phyloP scores from a whole-genome alignment of 2,797 vertebrate genomes.

The Columba guinea region DNA sequence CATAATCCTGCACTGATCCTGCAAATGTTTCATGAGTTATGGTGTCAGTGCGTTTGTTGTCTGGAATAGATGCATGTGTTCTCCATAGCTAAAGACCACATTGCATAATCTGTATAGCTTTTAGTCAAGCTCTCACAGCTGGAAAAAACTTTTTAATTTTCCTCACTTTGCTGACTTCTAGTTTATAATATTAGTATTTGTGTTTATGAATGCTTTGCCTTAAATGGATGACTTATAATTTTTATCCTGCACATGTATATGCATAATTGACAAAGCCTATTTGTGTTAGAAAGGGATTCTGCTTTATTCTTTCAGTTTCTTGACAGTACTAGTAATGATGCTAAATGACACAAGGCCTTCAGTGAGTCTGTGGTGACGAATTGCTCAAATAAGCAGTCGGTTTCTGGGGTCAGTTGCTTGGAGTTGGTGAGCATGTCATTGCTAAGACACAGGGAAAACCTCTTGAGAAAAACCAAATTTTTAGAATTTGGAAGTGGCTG shows the following conservation, averaged over 20 bases:
- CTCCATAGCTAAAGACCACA: neutral
- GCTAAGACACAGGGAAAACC: neutral
- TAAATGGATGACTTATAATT: neutral
- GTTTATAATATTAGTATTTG: neutral
- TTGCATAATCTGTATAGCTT: neutral
- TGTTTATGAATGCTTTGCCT: neutral
- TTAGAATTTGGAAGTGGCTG: neutral
- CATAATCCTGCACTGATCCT: neutral
- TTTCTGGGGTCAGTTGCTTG: slow-evolving; percentile 32
- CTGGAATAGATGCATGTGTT: neutral
- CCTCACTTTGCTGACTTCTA: neutral
- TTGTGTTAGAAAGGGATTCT: neutral
- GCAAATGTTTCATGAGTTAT: neutral
- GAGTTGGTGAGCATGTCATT: neutral
- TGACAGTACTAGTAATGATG: neutral
- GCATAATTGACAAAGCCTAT: neutral
- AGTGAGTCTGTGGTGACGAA: slow-evolving; percentile 14
- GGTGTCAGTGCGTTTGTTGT: neutral
- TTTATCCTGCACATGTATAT: neutral
- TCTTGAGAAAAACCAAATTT: neutral
- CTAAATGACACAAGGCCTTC: slow-evolving; percentile 32
- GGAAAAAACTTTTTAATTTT: neutral
- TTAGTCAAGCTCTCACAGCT: neutral
- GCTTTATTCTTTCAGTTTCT: slow-evolving; percentile 30
- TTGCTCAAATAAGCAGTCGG: neutral